Base-by-base conservation (phyloP, 2,797 vertebrate genomes). In the Oryzias dopingdopingensis region DNA sequence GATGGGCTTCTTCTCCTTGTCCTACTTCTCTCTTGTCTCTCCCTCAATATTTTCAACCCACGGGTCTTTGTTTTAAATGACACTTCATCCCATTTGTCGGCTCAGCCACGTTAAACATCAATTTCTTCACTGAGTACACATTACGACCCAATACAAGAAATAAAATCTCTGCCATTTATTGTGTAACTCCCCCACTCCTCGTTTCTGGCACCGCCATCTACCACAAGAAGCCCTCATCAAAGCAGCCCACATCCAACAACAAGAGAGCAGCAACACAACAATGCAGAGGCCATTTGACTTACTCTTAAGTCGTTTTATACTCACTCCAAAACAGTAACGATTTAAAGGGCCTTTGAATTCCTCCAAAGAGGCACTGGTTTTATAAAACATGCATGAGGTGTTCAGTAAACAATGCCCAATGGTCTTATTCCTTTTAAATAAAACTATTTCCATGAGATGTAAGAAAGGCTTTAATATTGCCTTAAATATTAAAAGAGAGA, bases 401-500 rank as follows among this genome's bases (percentile, higher is more conserved):
- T 91, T 93, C 90, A 83, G 90, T 91, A 93, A 93, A 93, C 92
- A 93, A 93, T 89, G 90, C 92, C 91, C 92, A 88, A 90, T 92
- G 92, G 92, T 93, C 91, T 90, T 92, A 92, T 93, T 92, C 88
- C 89, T 92, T 92, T 93, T 91, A 91, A 93, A 93, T 92, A 92
- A 93, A 92, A 92, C 90, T 92, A 92, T 92, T 92, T 93, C 89
- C 89, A 87, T 89, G 89, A 86, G 87, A 89, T 88, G 88, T 88
- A 89, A 89, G 89, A 89, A 88, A 90, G 88, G 86, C 90, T 93
- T 93, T 93, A 93, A 93, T 93, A 93, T 92, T 92, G 91, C 92
- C 92, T 93, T 93, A 92, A 93, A 93, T 93, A 93, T 93, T 93
- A 93, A 93, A 93, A 92, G 90, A 93, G 90, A 91, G 92, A 91